Conservation (phyloP, 1,140 invertebrate species). For the Drosophila nigromelanica region DNA sequence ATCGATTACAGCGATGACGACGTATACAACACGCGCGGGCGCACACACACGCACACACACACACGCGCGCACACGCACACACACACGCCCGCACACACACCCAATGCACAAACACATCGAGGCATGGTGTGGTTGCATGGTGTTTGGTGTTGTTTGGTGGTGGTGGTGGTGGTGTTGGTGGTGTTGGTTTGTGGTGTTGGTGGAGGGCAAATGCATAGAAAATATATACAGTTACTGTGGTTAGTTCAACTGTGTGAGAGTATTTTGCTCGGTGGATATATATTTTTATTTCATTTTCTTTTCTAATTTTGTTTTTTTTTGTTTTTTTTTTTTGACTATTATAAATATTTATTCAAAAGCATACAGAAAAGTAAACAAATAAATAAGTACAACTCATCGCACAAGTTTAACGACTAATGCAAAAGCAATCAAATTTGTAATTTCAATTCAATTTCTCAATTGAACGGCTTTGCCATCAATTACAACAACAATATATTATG, state of each 20-base stretch:
- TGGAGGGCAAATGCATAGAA: conserved; percentile 74
- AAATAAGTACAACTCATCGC: conserved; percentile 63
- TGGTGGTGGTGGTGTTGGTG: conserved; percentile 36
- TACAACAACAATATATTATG: conserved; percentile 65
- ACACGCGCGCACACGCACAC: conserved; percentile 28
- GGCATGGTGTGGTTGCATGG: conserved; percentile 25
- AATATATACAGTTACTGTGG: conserved; percentile 80
- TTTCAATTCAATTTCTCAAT: conserved; percentile 52
- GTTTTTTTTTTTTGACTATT: conserved; percentile 4
- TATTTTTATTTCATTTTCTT: too few species aligned
- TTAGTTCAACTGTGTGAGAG: conserved; percentile 75
- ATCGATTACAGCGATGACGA: conserved; percentile 63
- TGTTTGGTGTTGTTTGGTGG: conserved; percentile 41
- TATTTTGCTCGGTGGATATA: conserved; percentile 54
- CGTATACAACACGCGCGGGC: conserved; percentile 53
- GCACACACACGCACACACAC: conserved; percentile 22
- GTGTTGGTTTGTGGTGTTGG: conserved; percentile 52
- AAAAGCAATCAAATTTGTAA: conserved; percentile 72
- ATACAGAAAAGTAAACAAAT: conserved; percentile 55
- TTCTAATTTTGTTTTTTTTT: conserved; percentile 20
- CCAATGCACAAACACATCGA: conserved; percentile 6
- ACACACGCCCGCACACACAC: neutral
- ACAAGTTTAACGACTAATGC: conserved; percentile 73
- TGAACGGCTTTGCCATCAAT: conserved; percentile 56
- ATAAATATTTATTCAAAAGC: conserved; percentile 55